A percentile compares a stretch with the other conserved stretches of the same genome.
Conservation (phyloP, 2,113 vertebrate genomes). For the Crotalus tigris region DNA sequence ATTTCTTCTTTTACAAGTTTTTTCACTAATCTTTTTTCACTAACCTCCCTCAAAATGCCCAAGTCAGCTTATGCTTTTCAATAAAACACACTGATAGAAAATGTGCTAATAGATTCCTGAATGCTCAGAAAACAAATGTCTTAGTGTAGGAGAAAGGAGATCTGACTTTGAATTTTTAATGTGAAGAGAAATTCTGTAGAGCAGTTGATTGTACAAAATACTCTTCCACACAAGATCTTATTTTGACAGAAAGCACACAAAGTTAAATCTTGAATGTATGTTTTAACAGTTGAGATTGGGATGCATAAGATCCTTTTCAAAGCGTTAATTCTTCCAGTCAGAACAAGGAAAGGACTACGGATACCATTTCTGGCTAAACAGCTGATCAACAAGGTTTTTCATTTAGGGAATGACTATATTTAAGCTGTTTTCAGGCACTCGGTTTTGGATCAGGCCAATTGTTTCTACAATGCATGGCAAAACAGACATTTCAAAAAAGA, state of each 20-base stretch:
- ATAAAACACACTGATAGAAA: not conserved
- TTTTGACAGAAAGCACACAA: not conserved
- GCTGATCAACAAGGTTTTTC: not conserved
- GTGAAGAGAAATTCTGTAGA: not conserved
- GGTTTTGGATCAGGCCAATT: not conserved
- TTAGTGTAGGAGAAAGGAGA: not conserved
- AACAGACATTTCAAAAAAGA: constrained; percentile 6
- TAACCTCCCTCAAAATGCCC: not conserved
- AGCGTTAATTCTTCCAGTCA: not conserved
- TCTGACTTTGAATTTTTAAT: not conserved
- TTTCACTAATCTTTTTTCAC: not conserved
- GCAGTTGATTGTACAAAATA: not conserved
- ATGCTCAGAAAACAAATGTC: not conserved
- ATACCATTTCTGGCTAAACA: not conserved
- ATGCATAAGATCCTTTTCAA: not conserved
- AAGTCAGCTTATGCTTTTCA: not conserved
- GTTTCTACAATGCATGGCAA: not conserved
- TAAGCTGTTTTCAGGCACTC: not conserved
- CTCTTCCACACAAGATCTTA: not conserved
- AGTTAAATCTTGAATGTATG: not conserved
- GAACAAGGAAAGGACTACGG: not conserved
- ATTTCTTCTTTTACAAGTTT: not conserved
- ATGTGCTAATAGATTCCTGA: not conserved
- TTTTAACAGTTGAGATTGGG: not conserved
- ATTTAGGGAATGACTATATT: not conserved